A percentile compares a stretch with the other conserved stretches of the same genome.
Evolutionary conservation across 2,888 invertebrate species (phyloP).

Genomic region (Agonopterix alstromeriana): DNA sequence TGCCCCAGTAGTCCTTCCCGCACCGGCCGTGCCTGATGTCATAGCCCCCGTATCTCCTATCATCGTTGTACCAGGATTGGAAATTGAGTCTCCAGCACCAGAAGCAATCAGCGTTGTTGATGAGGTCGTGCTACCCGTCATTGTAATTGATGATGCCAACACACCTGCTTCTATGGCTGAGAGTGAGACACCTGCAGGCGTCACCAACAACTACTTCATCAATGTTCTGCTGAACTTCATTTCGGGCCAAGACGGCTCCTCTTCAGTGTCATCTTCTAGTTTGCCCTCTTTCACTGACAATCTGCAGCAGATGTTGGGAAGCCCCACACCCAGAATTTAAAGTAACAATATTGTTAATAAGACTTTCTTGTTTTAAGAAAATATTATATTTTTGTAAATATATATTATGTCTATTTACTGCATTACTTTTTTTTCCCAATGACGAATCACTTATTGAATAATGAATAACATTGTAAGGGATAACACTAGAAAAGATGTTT

Average conservation of each 20-base stretch:
- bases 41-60: neutral
- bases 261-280: neutral
- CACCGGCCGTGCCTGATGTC: neutral
- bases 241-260: constrained; percentile 1
- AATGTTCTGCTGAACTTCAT: neutral
- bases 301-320: constrained; percentile 2
- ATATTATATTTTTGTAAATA: too few species aligned
- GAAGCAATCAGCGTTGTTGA: neutral
- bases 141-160: neutral
- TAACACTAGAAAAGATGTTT: too few species aligned
- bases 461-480: too few species aligned
- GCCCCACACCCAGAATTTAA: neutral
- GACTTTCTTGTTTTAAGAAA: too few species aligned
- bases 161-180: neutral
- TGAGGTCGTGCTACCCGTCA: neutral
- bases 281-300: neutral
- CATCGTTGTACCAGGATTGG: neutral
- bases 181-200: neutral
- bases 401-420: too few species aligned
- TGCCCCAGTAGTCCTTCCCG: too few species aligned
- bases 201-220: constrained; percentile 5
- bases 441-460: too few species aligned
- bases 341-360: too few species aligned
- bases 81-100: neutral
- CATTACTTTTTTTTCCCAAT: too few species aligned